Evolutionary conservation across 2,888 invertebrate species (phyloP).

Genomic region (Nowickia ferox): DNA sequence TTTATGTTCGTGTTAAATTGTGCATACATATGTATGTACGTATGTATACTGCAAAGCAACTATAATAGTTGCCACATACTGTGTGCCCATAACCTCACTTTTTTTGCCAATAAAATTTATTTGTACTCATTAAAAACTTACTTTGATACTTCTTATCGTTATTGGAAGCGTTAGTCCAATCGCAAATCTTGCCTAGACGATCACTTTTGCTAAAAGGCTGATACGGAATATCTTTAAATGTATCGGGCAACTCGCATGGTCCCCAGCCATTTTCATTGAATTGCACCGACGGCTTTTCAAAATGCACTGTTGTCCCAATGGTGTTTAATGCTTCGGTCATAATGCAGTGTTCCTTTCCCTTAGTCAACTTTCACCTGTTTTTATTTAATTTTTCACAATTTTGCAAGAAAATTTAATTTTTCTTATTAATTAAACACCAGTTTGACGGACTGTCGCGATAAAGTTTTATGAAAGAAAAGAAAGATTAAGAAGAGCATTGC

Average conservation of each 20-base stretch:
- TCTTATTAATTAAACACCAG: conserved; percentile 43
- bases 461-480: conserved; percentile 67
- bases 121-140: conserved; percentile 60
- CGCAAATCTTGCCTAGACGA: conserved; percentile 98
- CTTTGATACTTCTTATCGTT: conserved; percentile 96
- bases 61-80: conserved; percentile 77
- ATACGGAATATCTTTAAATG: conserved; percentile 91
- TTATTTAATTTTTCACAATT: conserved; percentile 36
- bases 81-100: conserved; percentile 77
- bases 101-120: conserved; percentile 50
- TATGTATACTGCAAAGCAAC: conserved; percentile 27
- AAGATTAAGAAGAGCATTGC: conserved; percentile 45
- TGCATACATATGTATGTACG: conserved; percentile 24
- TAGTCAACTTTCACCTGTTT: conserved; percentile 17
- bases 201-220: conserved; percentile 99
- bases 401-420: conserved; percentile 45
- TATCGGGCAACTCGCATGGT: conserved; percentile 96
- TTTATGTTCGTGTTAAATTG: conserved; percentile 28
- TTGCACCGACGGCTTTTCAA: conserved; percentile 80
- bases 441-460: conserved; percentile 61
- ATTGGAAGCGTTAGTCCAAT: conserved; percentile 97
- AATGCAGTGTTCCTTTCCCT: conserved; percentile 15
- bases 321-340: conserved; percentile 80
- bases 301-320: conserved; percentile 71
- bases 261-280: conserved; percentile 92